Evolutionary conservation across 2,888 invertebrate genomes (phyloP), one percentile per base, ranked within the genome.

Genomic region (Epinotia demarniana): DNA sequence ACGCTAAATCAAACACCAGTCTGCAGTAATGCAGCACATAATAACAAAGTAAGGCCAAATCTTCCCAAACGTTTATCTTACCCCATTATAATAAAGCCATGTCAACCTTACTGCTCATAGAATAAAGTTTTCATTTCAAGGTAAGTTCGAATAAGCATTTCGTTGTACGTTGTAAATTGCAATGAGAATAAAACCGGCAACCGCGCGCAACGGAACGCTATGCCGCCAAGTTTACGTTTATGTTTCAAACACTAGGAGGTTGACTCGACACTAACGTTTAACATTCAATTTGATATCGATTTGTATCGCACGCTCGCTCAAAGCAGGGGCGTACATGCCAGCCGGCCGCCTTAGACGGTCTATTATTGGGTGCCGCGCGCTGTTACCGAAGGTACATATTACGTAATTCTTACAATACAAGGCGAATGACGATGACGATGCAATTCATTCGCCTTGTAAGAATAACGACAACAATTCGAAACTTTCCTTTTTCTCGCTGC

Each of bases 211-310:
- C 53, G 53, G 53, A 53, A 53, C n/a, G 53, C n/a, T 53, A n/a
- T 53, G 53, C 13, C 53, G n/a, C 53, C 53, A 53, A 53, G 53
- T 53, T 53, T 53, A 53, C 53, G 53, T 53, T n/a, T n/a, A n/a
- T 53, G 53, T n/a, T n/a, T 53, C 53, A n/a, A 53, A n/a, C 53
- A n/a, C 53, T 8, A 53, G 53, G 53, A n/a, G 53, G n/a, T 53
- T n/a, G n/a, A 53, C 5, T 53, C n/a, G n/a, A 53, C 53, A 53
- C 53, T 53, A 4, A 1, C 53, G 53, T 53, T n/a, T 53, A 1
- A 6, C 6, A 8, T 53, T 3, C 4, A 46, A 46, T 46, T 3
- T 49, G 5, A 49, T 49, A 6, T 53, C n/a, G n/a, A 53, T n/a
- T 49, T 53, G 13, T n/a, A n/a, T n/a, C n/a, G 16, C 6, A 13